Evolutionary conservation across 2,797 vertebrate species (phyloP).

Genomic region (Labroides dimidiatus): DNA sequence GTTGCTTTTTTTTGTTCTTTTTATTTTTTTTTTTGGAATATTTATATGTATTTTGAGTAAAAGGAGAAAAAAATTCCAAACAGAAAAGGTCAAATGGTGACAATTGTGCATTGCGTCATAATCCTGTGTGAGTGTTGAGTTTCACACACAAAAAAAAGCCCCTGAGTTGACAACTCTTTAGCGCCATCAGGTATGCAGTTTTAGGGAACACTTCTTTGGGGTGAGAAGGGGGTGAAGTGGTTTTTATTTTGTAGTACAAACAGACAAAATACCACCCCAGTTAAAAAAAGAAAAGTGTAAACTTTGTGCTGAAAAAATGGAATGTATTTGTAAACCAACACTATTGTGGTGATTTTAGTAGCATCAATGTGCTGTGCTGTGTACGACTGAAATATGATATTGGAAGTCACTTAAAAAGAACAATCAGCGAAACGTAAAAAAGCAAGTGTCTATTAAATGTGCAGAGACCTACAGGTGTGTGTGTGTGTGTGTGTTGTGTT

Average conservation of each 20-base stretch:
- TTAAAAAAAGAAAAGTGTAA: constrained; percentile 70
- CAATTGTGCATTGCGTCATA: constrained; percentile 77
- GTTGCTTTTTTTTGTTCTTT: constrained; percentile 11
- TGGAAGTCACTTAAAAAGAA: constrained; percentile 54
- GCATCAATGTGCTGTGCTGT: constrained; percentile 61
- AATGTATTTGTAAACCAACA: constrained; percentile 83
- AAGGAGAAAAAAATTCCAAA: constrained; percentile 45
- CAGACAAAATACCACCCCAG: constrained; percentile 64
- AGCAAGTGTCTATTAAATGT: constrained; percentile 57
- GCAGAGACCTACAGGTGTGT: constrained; percentile 67
- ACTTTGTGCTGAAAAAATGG: constrained; percentile 79
- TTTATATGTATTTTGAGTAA: constrained; percentile 59
- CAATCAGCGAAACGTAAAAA: constrained; percentile 45
- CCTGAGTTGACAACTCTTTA: constrained; percentile 83
- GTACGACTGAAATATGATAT: constrained; percentile 41
- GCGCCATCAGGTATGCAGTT: constrained; percentile 76
- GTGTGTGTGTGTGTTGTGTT: constrained; percentile 54
- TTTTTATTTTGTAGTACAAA: constrained; percentile 54
- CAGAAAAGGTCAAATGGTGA: constrained; percentile 68
- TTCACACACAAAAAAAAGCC: constrained; percentile 71
- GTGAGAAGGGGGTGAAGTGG: constrained; percentile 61
- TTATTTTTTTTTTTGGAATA: constrained; percentile 53
- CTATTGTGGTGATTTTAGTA: constrained; percentile 64
- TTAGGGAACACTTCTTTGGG: constrained; percentile 64
- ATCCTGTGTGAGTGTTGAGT: constrained; percentile 57